Conservation (phyloP, 2,797 vertebrate species). For the Nyctibius grandis region DNA sequence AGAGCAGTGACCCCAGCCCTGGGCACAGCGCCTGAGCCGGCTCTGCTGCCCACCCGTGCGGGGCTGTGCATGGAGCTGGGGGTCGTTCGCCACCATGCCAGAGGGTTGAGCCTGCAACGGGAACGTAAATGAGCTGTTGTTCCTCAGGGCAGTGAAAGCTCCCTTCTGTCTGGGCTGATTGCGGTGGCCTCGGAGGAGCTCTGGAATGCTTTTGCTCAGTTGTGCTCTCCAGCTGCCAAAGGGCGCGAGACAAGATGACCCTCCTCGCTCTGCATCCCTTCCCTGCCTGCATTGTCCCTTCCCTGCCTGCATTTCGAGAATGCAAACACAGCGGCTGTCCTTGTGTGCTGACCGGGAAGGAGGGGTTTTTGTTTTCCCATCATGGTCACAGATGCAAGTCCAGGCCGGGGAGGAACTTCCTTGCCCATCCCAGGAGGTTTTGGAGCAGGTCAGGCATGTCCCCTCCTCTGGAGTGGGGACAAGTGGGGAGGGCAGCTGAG, state of each 20-base stretch:
- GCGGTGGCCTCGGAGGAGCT: background rate
- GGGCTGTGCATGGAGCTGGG: background rate
- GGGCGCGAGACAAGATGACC: background rate
- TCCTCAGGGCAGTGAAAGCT: background rate
- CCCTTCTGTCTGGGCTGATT: background rate
- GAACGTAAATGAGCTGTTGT: background rate
- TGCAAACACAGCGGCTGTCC: background rate
- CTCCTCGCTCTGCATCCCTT: background rate
- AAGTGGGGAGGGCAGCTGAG: background rate
- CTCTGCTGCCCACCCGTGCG: background rate
- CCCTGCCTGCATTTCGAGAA: background rate
- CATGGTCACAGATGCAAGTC: background rate
- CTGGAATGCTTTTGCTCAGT: constrained; percentile 27
- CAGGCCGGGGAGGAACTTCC: background rate
- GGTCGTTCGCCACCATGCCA: fast-evolving
- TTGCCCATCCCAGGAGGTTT: background rate
- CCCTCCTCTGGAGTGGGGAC: background rate
- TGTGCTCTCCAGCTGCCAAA: constrained; percentile 24
- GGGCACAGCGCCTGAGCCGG: background rate
- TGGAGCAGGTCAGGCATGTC: fast-evolving
- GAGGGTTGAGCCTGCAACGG: background rate
- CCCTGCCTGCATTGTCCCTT: background rate
- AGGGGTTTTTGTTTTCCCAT: background rate
- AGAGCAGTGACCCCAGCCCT: background rate
- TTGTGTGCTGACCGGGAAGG: background rate